Percentiles rank a stretch among this genome's conserved stretches.
phyloP scores from a whole-genome alignment of 2,888 invertebrate species.

The Lasius platythorax region DNA sequence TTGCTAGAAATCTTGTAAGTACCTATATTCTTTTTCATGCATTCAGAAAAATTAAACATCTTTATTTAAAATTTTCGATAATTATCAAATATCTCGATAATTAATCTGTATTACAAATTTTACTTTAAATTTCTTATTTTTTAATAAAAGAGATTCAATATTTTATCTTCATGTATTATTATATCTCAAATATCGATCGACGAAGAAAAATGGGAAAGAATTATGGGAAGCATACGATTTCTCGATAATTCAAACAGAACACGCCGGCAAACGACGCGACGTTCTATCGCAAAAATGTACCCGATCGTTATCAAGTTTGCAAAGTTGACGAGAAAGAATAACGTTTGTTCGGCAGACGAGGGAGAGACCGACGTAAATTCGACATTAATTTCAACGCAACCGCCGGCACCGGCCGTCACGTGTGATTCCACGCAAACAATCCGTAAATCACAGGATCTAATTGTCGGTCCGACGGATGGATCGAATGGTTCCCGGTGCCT shows the following conservation, averaged over 20 bases:
- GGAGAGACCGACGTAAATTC: constrained; percentile 45
- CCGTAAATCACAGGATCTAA: constrained; percentile 57
- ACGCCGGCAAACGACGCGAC: constrained; percentile 23
- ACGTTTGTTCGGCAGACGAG: constrained; percentile 22
- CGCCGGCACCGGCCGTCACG: neutral
- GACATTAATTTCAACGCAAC: constrained; percentile 33
- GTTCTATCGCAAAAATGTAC: constrained; percentile 16
- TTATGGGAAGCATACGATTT: constrained; percentile 29
- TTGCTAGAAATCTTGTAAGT: neutral
- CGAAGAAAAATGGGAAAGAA: constrained; percentile 10
- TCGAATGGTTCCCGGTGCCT: constrained; percentile 41
- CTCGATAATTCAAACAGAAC: constrained; percentile 21
- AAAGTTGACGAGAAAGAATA: constrained; percentile 37
- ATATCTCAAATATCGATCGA: neutral
- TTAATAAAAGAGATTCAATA: neutral
- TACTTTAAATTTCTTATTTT: neutral
- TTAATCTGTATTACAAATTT: neutral
- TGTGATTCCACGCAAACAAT: constrained; percentile 49
- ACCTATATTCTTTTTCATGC: neutral
- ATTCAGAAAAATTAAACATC: neutral
- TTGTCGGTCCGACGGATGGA: constrained; percentile 40
- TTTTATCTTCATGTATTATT: neutral
- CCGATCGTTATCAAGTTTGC: constrained; percentile 48
- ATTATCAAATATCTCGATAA: neutral
- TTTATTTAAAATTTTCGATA: neutral